Evolutionary conservation across 2,888 invertebrate species (phyloP), one percentile per base, ranked within the genome.

Genomic region (Galerucella nymphaeae): DNA sequence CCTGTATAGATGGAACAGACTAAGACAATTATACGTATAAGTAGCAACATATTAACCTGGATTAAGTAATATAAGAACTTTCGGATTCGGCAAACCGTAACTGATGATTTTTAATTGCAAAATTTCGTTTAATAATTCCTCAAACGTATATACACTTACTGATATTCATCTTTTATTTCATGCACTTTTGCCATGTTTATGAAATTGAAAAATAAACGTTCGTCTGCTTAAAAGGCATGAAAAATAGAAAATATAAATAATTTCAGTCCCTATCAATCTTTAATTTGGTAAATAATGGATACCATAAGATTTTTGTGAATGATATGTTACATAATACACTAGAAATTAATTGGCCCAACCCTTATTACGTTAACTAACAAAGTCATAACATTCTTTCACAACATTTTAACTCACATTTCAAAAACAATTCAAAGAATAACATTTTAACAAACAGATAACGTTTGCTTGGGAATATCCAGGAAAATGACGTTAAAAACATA

Each of bases 21-120:
- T 65, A 61, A 74, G 70, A 72, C 73, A 74, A 71, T 55, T 66
- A 61, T 66, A 71, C 66, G 48, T 67, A 48, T n/a, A 58, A 59
- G 18, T 61, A 61, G 42, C 30, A 83, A 80, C 82, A 82, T 83
- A 84, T 85, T 85, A 85, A 85, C 85, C 85, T 84, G 83, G 82
- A 85, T 86, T 84, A 83, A 80, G 85, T 83, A 86, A 85, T 78
- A 82, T 45, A 77, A 77, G 67, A 82, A 82, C 83, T 84, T 84
- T 84, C 84, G 81, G 80, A 83, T 80, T 79, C 78, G 77, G 65
- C 64, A 75, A 80, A 78, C 70, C 84, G 82, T 83, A 83, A 83
- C 83, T 42, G 78, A 74, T 57, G 76, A 72, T 80, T 78, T 78
- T 80, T 78, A 80, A 81, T 83, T 83, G 78, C 79, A 82, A 80